Conservation (phyloP, 2,113 vertebrate species). For the Boleophthalmus pectinirostris region DNA sequence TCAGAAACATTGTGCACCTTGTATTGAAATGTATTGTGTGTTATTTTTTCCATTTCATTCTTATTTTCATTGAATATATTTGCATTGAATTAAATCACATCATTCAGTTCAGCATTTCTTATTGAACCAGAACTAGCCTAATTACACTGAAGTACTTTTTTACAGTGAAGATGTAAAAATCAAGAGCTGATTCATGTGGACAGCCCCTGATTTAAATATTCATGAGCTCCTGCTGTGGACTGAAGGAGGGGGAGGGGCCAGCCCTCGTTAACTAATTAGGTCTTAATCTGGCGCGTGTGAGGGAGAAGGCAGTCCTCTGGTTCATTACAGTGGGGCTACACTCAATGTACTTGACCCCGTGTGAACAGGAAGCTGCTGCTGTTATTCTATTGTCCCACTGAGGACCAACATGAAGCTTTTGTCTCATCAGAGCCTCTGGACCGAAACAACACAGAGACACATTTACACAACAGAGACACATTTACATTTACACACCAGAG, state of each 20-base stretch:
- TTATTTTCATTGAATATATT: too few relatives aligned
- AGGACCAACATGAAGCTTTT: neutral
- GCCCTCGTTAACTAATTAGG: conserved; percentile 38
- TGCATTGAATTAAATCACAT: too few relatives aligned
- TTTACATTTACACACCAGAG: too few relatives aligned
- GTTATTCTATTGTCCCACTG: neutral
- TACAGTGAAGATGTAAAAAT: conserved; percentile 1
- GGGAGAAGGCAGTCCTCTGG: neutral
- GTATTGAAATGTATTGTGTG: too few relatives aligned
- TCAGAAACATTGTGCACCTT: too few relatives aligned
- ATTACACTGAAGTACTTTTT: neutral
- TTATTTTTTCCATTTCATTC: too few relatives aligned
- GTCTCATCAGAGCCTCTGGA: neutral
- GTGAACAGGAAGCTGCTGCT: neutral
- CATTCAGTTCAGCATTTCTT: too few relatives aligned
- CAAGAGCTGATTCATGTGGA: conserved; percentile 25
- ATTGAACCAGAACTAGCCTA: neutral
- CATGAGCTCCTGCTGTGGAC: conserved; percentile 44
- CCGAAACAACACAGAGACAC: neutral
- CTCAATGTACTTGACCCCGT: conserved; percentile 25
- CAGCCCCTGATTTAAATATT: conserved; percentile 63
- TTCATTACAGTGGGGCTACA: neutral
- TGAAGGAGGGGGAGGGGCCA: conserved; percentile 10
- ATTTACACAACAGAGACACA: too few relatives aligned
- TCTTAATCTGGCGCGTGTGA: conserved; percentile 27